phyloP scores from a whole-genome alignment of 1,140 invertebrate genomes.

The Drosophila virilis region DNA sequence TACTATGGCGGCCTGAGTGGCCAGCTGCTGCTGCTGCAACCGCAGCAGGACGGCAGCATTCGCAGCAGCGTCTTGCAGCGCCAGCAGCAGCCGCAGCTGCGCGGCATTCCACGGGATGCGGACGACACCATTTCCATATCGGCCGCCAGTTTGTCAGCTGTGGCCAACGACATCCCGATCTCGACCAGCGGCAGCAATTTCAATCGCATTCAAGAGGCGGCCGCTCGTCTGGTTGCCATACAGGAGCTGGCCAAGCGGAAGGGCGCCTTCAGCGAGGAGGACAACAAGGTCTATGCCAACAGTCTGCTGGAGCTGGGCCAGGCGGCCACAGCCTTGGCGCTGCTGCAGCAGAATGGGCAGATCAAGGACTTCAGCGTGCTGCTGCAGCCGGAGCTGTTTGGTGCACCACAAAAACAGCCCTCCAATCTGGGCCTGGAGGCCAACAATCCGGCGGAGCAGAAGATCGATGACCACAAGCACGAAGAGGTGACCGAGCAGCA shows the following conservation, averaged over 20 bases:
- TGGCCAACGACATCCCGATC: constrained; percentile 68
- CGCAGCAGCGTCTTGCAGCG: constrained; percentile 55
- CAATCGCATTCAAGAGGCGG: constrained; percentile 84
- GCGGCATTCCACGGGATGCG: constrained; percentile 44
- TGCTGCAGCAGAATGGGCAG: constrained; percentile 80
- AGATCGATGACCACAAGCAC: constrained; percentile 70
- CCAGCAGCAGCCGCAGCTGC: constrained; percentile 51
- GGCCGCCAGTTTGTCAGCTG: constrained; percentile 68
- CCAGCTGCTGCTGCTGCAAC: constrained; percentile 60
- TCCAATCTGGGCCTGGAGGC: constrained; percentile 67
- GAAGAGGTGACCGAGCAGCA: constrained; percentile 79
- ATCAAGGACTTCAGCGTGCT: constrained; percentile 82
- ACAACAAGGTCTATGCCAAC: constrained; percentile 84
- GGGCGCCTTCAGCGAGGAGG: constrained; percentile 84
- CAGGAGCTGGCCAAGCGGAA: constrained; percentile 85
- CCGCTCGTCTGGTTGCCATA: constrained; percentile 84
- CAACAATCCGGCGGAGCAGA: constrained; percentile 63
- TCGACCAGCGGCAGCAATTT: constrained; percentile 74
- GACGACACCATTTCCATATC: constrained; percentile 71
- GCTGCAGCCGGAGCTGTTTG: constrained; percentile 69
- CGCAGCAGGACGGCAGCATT: constrained; percentile 57
- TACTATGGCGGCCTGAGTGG: constrained; percentile 89
- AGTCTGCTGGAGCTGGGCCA: constrained; percentile 84
- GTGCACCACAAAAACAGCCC: constrained; percentile 55
- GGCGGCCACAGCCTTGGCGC: constrained; percentile 84